Percentiles rank a stretch among this genome's conserved stretches.
Evolutionary conservation across 2,797 vertebrate species (phyloP).

Genomic region (Mastacembelus armatus): DNA sequence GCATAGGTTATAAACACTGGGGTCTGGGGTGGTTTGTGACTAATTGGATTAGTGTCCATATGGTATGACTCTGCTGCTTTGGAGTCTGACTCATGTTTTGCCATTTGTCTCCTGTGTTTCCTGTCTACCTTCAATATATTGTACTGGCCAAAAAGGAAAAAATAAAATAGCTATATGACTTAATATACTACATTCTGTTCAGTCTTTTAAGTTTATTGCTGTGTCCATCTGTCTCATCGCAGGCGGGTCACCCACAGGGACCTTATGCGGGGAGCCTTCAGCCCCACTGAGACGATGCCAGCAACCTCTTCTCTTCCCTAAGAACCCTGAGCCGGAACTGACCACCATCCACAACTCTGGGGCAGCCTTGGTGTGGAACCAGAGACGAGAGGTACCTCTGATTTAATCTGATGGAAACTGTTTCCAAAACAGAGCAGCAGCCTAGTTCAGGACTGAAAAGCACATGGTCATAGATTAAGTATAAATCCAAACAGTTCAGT

Average conservation of each 20-base stretch:
- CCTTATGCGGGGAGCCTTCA: constrained; percentile 84
- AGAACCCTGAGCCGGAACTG: constrained; percentile 78
- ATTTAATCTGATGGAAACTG: constrained; percentile 11
- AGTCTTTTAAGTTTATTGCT: neutral
- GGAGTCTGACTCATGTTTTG: constrained; percentile 58
- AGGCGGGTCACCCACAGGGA: constrained; percentile 81
- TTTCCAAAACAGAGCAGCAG: constrained; percentile 65
- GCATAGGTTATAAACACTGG: constrained; percentile 33
- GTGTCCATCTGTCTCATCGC: constrained; percentile 26
- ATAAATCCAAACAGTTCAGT: constrained; percentile 45
- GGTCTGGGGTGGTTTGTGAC: constrained; percentile 38
- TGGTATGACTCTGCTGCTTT: constrained; percentile 63
- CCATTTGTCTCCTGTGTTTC: constrained; percentile 42
- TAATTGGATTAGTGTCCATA: constrained; percentile 68
- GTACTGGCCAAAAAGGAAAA: neutral
- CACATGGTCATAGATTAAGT: constrained; percentile 49
- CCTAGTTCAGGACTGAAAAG: constrained; percentile 18
- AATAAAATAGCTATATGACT: neutral
- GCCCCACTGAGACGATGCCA: constrained; percentile 85
- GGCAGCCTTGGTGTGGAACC: constrained; percentile 78
- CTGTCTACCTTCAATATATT: constrained; percentile 34
- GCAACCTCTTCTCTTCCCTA: constrained; percentile 82
- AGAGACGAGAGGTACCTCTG: constrained; percentile 69
- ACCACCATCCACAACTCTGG: constrained; percentile 82
- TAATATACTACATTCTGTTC: neutral